Evolutionary conservation across 2,113 vertebrate genomes (phyloP).

Genomic region (Thamnaconus septentrionalis): DNA sequence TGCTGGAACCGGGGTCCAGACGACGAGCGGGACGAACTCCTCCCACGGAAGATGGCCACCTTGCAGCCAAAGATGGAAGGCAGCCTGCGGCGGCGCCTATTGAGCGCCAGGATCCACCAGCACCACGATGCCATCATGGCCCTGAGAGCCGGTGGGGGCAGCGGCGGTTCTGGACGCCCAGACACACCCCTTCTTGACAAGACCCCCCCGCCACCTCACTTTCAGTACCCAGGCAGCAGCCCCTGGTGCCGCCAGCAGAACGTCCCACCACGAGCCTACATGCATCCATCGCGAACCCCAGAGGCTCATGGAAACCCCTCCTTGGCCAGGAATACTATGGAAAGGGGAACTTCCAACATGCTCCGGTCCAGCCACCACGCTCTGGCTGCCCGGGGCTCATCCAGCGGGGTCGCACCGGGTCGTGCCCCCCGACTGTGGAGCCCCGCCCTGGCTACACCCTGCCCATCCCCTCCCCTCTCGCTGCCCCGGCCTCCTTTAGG

Average conservation of each 20-base stretch:
- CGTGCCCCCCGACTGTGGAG: constrained; percentile 21
- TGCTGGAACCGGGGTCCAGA: constrained; percentile 64
- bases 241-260: constrained; percentile 41
- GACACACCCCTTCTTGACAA: constrained; percentile 2
- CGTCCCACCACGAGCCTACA: constrained; percentile 13
- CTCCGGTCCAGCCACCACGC: constrained; percentile 1
- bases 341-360: background rate
- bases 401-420: constrained; percentile 43
- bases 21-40: constrained; percentile 70
- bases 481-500: background rate
- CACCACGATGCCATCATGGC: constrained; percentile 61
- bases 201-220: constrained; percentile 30
- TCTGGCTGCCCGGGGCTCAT: constrained; percentile 26
- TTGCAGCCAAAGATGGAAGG: constrained; percentile 69
- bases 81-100: constrained; percentile 71
- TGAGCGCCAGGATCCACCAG: constrained; percentile 72
- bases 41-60: constrained; percentile 60
- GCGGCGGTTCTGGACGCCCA: background rate
- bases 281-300: constrained; percentile 14
- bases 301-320: constrained; percentile 33
- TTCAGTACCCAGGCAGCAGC: constrained; percentile 33
- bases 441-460: constrained; percentile 36
- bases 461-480: background rate
- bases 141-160: background rate
- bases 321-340: too few species aligned